These are phyloP conservation scores for Ciconia stormi DNA, from an alignment of 2,113 vertebrate genomes.

Conservation along the genomic window DNA sequence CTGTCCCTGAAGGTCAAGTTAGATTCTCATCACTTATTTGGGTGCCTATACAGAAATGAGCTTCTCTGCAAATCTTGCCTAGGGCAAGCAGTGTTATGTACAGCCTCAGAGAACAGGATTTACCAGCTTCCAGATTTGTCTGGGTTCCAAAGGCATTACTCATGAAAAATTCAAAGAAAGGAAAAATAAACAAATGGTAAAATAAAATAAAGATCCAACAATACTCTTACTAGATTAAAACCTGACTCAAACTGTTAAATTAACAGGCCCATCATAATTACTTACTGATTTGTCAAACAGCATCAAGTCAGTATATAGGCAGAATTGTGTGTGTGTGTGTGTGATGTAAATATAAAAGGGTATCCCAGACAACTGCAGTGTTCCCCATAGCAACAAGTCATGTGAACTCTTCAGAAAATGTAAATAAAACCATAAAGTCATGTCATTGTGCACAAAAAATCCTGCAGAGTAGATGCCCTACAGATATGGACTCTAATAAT, in stretches of 20 bases:
- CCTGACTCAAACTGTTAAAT: conserved; percentile 18
- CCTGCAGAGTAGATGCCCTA: not conserved
- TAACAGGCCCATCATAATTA: not conserved
- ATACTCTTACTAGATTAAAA: conserved; percentile 12
- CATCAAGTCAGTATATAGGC: not conserved
- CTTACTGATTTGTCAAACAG: conserved; percentile 10
- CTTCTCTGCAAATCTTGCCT: not conserved
- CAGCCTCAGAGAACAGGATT: not conserved
- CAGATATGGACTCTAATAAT: conserved; percentile 22
- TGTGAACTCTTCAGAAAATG: conserved; percentile 64
- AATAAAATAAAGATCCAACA: not conserved
- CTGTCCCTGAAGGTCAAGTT: not conserved
- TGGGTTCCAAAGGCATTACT: not conserved
- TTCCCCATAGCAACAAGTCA: conserved; percentile 69
- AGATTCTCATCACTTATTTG: not conserved
- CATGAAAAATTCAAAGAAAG: not conserved
- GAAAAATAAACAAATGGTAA: conserved; percentile 2
- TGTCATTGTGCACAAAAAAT: conserved; percentile 9
- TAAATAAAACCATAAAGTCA: conserved; percentile 66
- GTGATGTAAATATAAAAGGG: conserved; percentile 32
- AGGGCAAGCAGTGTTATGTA: not conserved
- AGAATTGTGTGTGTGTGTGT: not conserved
- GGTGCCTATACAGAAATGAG: not conserved
- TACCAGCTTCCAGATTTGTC: not conserved
- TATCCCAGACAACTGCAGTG: conserved; percentile 66